Percentiles rank a stretch among this genome's conserved stretches.
Conservation (phyloP, 23 tunicate genomes). For the Clavelina lepadiformis region DNA sequence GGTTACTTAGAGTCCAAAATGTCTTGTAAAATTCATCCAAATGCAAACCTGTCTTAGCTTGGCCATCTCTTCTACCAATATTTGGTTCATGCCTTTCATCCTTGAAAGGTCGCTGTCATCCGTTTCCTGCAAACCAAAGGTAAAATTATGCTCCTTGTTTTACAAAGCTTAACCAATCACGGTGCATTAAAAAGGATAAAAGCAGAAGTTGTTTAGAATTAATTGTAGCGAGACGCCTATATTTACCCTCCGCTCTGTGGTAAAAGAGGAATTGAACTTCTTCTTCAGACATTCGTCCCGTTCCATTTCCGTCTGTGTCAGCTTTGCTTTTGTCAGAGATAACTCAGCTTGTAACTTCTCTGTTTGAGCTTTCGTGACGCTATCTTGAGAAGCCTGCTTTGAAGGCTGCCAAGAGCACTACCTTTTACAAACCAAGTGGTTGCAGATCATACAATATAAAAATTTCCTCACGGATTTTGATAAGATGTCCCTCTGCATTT, state of each 20-base stretch:
- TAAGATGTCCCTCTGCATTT: slow-evolving; percentile 81
- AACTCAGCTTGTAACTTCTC: slow-evolving; percentile 54
- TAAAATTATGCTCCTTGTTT: too few species aligned
- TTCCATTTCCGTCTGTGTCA: slow-evolving; percentile 21
- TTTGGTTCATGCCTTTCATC: slow-evolving; percentile 49
- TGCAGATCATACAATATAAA: not conserved
- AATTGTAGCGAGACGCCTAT: too few species aligned
- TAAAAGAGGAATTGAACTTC: not conserved
- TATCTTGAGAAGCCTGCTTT: slow-evolving; percentile 21
- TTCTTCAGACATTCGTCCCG: not conserved
- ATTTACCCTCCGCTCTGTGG: not conserved
- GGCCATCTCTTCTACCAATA: slow-evolving; percentile 37
- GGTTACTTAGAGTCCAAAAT: too few species aligned
- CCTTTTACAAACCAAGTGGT: too few species aligned
- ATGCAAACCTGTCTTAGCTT: slow-evolving; percentile 38
- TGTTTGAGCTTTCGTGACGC: slow-evolving; percentile 23
- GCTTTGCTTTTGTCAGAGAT: slow-evolving; percentile 16
- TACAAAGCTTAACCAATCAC: too few species aligned
- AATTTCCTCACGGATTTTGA: slow-evolving; percentile 65
- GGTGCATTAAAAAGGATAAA: too few species aligned
- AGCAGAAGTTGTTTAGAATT: too few species aligned
- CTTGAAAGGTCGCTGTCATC: slow-evolving; percentile 15
- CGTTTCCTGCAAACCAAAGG: not conserved
- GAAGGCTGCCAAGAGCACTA: slow-evolving; percentile 48
- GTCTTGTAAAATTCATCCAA: too few species aligned